Evolutionary conservation across 2,888 invertebrate genomes (phyloP).

Genomic region (Orchesella flavescens): DNA sequence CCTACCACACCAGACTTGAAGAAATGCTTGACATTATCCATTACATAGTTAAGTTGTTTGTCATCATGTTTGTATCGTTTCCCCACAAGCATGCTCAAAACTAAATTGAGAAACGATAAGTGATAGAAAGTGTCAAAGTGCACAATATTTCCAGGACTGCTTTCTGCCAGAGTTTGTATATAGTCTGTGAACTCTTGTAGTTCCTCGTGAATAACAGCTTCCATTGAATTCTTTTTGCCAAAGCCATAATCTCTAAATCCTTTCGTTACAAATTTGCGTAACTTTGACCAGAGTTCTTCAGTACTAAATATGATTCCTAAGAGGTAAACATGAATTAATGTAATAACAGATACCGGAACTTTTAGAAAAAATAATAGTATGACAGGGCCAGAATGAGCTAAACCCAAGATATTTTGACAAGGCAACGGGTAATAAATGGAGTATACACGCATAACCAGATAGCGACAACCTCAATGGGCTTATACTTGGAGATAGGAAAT

Average conservation of each 20-base stretch:
- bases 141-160: neutral
- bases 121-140: slow-evolving; percentile 7
- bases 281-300: neutral
- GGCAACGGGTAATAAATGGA: no score
- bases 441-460: no score
- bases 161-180: neutral
- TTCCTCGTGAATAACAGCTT: slow-evolving; percentile 5
- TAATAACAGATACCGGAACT: no score
- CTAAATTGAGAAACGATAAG: neutral
- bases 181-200: neutral
- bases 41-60: neutral
- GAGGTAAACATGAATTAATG: no score
- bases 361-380: no score
- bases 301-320: neutral
- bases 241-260: neutral
- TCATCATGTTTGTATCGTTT: neutral
- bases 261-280: slow-evolving; percentile 5
- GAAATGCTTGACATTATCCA: slow-evolving; percentile 3
- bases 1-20: slow-evolving; percentile 3
- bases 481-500: no score
- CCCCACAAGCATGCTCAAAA: neutral
- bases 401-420: no score
- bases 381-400: no score
- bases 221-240: neutral
- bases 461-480: no score